These are phyloP conservation scores for Clunio marinus DNA, from an alignment of 2,888 invertebrate genomes.

Conservation along the genomic window DNA sequence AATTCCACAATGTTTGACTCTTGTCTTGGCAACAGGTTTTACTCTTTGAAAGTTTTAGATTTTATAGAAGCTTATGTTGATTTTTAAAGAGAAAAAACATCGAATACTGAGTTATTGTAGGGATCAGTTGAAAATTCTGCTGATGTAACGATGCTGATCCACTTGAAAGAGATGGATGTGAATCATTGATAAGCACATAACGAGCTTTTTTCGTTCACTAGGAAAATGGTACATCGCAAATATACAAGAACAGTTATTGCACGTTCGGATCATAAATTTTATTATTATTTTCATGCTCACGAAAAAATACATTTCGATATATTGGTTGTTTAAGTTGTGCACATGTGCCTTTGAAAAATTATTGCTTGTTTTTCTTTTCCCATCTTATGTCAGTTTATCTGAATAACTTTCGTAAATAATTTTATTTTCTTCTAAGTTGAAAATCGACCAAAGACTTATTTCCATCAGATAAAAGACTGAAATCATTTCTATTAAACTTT, in stretches of 20 bases:
- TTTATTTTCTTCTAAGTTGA: no score
- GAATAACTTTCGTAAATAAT: no score
- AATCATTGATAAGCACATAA: no score
- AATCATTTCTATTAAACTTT: no score
- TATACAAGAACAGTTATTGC: neutral
- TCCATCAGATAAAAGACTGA: no score
- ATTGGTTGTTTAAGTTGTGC: neutral
- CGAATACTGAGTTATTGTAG: no score
- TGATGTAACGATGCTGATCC: neutral
- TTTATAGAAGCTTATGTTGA: neutral
- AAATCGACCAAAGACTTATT: no score
- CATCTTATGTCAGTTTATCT: no score
- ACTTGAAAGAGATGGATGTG: neutral
- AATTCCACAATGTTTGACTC: neutral
- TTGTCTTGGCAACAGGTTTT: neutral
- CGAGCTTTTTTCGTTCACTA: neutral
- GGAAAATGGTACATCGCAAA: neutral
- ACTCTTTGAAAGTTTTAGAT: neutral
- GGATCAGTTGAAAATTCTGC: no score
- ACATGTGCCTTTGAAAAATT: neutral
- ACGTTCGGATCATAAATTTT: neutral
- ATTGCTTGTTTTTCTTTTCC: neutral
- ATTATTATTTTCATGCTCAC: neutral
- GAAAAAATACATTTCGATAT: constrained; percentile 1
- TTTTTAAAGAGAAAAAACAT: neutral